Evolutionary conservation across 1,140 invertebrate species (phyloP), one percentile per base, ranked within the genome.

Genomic region (Propsilocerus akamusi): DNA sequence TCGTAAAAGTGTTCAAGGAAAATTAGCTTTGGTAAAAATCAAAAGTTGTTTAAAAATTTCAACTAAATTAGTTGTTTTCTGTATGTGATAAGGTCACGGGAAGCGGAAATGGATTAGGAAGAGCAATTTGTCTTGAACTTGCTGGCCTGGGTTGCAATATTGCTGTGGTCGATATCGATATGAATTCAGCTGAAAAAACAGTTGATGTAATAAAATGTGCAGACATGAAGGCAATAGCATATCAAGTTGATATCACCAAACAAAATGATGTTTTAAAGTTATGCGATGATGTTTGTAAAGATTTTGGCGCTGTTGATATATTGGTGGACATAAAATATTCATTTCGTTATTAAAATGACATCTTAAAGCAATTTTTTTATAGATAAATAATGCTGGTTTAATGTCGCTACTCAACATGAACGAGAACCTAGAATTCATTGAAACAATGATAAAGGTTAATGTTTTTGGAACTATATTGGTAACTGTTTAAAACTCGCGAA

Each of bases 41-140:
- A n/a, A n/a, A n/a, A n/a, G n/a, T n/a, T n/a, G n/a, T n/a, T n/a
- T n/a, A n/a, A n/a, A n/a, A n/a, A n/a, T n/a, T n/a, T n/a, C n/a
- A n/a, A n/a, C n/a, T n/a, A n/a, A n/a, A n/a, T n/a, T n/a, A n/a
- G n/a, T n/a, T n/a, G n/a, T n/a, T n/a, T n/a, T n/a, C n/a, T n/a
- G n/a, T n/a, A n/a, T n/a, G n/a, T n/a, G n/a, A n/a, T n/a, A 41
- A 65, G 63, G 58, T 65, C 25, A 62, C 64, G n/a, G 62, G 63
- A 46, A 62, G 58, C 20, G 61, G 61, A 48, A 64, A 58, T 49
- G 61, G 62, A 49, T 56, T 65, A 49, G 63, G 63, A n/a, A 59
- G 60, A n/a, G 61, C 62, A 53, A 63, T 65, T 23, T 58, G 56
- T 22, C 46, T 64, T 47, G 56, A 61, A 24, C 52, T 65, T 51